A percentile compares a stretch with the other conserved stretches of the same genome.
phyloP scores from a whole-genome alignment of 2,113 vertebrate species.

The Entelurus aequoreus region DNA sequence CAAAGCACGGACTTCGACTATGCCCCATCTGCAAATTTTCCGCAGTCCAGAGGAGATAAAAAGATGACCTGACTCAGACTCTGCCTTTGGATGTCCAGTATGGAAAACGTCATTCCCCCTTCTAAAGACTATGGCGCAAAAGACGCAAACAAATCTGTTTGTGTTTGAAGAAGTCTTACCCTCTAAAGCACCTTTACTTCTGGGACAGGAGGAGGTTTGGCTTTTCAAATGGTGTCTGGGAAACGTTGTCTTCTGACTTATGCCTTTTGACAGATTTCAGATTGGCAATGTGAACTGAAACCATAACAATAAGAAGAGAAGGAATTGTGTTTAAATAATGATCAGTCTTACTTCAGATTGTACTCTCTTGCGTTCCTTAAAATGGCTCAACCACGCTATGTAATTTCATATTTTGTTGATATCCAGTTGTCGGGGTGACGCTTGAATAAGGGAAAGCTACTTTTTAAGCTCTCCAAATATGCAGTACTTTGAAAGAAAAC shows the following conservation, averaged over 20 bases:
- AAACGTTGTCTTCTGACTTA: slow-evolving; percentile 15
- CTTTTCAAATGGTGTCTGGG: slow-evolving; percentile 4
- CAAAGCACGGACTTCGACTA: slow-evolving; percentile 33
- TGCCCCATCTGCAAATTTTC: slow-evolving; percentile 37
- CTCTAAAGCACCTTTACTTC: neutral
- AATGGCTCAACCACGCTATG: slow-evolving; percentile 14
- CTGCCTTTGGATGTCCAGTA: slow-evolving; percentile 26
- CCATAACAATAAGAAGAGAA: slow-evolving; percentile 10
- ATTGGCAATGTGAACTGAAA: slow-evolving; percentile 14
- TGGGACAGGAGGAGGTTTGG: neutral
- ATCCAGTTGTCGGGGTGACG: slow-evolving; percentile 18
- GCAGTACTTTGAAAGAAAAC: slow-evolving; percentile 89
- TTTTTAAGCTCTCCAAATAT: slow-evolving; percentile 57
- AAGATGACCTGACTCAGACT: slow-evolving; percentile 14
- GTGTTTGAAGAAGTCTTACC: slow-evolving; percentile 18
- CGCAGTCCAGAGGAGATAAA: slow-evolving; percentile 31
- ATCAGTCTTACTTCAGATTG: neutral
- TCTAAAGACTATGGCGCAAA: neutral
- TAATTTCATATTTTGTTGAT: slow-evolving; percentile 18
- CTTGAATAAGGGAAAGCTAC: slow-evolving; percentile 2
- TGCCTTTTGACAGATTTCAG: slow-evolving; percentile 25
- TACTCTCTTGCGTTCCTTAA: neutral
- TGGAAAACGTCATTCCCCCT: slow-evolving; percentile 14
- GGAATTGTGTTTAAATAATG: slow-evolving; percentile 9
- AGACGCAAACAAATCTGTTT: slow-evolving; percentile 20